A percentile compares a stretch with the other conserved stretches of the same genome.
These are phyloP conservation scores for Argyrosomus japonicus DNA, from an alignment of 2,113 vertebrate genomes.

Conservation along the genomic window DNA sequence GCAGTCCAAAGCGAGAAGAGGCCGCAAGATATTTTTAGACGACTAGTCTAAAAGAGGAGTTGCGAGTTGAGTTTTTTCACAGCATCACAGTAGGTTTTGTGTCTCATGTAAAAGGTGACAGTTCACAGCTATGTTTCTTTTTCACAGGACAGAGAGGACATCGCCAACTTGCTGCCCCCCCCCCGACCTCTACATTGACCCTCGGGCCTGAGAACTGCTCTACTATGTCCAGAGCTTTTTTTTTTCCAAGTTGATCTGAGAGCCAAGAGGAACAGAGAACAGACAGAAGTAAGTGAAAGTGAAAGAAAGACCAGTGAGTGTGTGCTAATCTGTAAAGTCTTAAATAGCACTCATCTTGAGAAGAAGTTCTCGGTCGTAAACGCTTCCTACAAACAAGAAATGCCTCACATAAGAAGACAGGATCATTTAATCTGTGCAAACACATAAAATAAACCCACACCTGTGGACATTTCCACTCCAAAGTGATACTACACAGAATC, in stretches of 20 bases:
- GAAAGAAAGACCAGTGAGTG: slow-evolving; percentile 12
- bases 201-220: slow-evolving; percentile 10
- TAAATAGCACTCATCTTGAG: background rate
- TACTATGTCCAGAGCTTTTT: background rate
- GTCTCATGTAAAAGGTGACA: slow-evolving; percentile 1
- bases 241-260: background rate
- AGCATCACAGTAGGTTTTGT: slow-evolving; percentile 1
- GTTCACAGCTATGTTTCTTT: background rate
- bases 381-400: background rate
- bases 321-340: background rate
- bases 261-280: slow-evolving; percentile 12
- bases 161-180: background rate
- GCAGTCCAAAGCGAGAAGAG: background rate
- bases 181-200: slow-evolving; percentile 45
- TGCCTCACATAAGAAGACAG: background rate
- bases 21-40: background rate
- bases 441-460: background rate
- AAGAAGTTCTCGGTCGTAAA: background rate
- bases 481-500: slow-evolving; percentile 7
- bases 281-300: slow-evolving; percentile 13
- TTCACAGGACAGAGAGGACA: slow-evolving; percentile 14
- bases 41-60: background rate
- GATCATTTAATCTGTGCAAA: background rate
- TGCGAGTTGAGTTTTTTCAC: background rate
- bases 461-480: background rate